phyloP scores from a whole-genome alignment of 2,113 vertebrate species.

The Apistogramma diplotaenia region DNA sequence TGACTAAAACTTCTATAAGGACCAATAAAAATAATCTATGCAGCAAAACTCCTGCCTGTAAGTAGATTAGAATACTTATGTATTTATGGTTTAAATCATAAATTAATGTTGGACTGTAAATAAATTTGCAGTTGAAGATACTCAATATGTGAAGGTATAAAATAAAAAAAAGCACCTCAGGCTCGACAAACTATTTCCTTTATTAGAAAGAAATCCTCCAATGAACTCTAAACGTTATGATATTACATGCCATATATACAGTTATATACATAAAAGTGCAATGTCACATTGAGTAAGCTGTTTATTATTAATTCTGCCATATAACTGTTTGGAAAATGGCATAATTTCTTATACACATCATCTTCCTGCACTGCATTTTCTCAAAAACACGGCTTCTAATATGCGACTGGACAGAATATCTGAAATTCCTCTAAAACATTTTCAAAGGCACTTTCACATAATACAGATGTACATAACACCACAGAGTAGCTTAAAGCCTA shows the following conservation, averaged over 20 bases:
- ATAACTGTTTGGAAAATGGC: constrained; percentile 74
- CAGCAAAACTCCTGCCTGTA: background rate
- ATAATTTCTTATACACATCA: constrained; percentile 61
- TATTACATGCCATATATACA: constrained; percentile 97
- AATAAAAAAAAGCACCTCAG: constrained; percentile 10
- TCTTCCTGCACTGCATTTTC: constrained; percentile 35
- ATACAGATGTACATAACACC: constrained; percentile 89
- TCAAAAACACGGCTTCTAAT: constrained; percentile 62
- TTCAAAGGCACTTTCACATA: constrained; percentile 99
- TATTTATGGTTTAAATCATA: background rate
- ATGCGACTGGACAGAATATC: constrained; percentile 80
- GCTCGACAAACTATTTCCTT: constrained; percentile 88
- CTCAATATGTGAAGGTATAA: background rate
- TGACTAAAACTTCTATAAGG: background rate
- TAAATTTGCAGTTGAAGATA: background rate
- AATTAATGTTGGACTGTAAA: background rate
- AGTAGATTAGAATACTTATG: background rate
- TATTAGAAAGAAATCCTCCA: constrained; percentile 93
- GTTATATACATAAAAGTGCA: constrained; percentile 97
- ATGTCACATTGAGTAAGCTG: constrained; percentile 87
- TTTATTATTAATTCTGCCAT: constrained; percentile 72
- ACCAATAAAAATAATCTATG: background rate
- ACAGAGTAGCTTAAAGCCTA: constrained; percentile 82
- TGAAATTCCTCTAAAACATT: constrained; percentile 87
- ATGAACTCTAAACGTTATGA: constrained; percentile 83